A percentile compares a stretch with the other conserved stretches of the same genome.
phyloP scores from a whole-genome alignment of 2,888 invertebrate genomes.

The Arrhopalites spinosus region DNA sequence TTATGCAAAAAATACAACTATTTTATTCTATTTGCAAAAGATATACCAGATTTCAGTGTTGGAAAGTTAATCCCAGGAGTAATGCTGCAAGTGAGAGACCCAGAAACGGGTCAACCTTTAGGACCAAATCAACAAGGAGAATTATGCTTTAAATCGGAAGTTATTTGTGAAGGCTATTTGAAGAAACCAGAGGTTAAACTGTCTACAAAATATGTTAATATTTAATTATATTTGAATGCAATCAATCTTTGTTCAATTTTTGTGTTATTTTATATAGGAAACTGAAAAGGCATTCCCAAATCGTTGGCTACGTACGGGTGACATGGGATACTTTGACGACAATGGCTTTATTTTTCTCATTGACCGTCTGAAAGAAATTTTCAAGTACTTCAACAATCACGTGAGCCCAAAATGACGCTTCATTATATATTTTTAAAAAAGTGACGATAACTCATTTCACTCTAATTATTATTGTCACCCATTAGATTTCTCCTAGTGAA shows the following conservation, averaged over 20 bases:
- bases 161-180: conserved; percentile 41
- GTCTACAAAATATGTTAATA: not conserved
- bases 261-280: conserved; percentile 38
- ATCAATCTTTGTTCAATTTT: too few species aligned
- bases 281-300: conserved; percentile 42
- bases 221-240: too few species aligned
- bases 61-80: conserved; percentile 53
- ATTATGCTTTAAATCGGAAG: conserved; percentile 57
- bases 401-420: conserved; percentile 18
- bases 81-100: conserved; percentile 58
- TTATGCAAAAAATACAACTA: too few species aligned
- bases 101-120: conserved; percentile 49
- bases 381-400: conserved; percentile 54
- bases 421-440: not conserved
- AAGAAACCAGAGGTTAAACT: conserved; percentile 39
- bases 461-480: too few species aligned
- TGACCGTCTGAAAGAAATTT: conserved; percentile 52
- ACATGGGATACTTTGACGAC: conserved; percentile 51
- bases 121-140: conserved; percentile 61
- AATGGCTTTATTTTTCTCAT: conserved; percentile 52
- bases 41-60: conserved; percentile 37
- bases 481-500: conserved; percentile 50
- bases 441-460: not conserved
- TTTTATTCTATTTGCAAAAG: too few species aligned
- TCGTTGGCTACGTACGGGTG: conserved; percentile 52